Evolutionary conservation across 2,888 invertebrate species (phyloP), one percentile per base, ranked within the genome.

Genomic region (Muscina levida): DNA sequence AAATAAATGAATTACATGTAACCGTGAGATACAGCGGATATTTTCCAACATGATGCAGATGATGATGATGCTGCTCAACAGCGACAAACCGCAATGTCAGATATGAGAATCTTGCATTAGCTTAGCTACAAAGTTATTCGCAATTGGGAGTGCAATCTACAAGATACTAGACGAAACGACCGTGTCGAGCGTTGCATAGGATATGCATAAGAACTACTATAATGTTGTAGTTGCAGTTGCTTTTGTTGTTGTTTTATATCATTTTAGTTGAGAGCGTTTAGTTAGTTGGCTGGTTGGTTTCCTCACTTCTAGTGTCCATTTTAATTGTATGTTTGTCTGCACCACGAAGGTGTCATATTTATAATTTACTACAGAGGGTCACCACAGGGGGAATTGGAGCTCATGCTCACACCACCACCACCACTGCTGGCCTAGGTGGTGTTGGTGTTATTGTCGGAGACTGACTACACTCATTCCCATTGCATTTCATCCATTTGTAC

Each of bases 291-390:
- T 59, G 2, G n/a, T 48, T 59, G 6, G 3, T 31, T 31, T 31
- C 31, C 31, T 62, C 72, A 81, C 74, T 72, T 77, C 74, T 67
- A 74, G 77, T 83, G 83, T 82, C 82, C 83, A 82, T 78, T 77
- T 83, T 83, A 83, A 83, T 81, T 78, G 80, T 81, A 77, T 83
- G 82, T 83, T 82, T 77, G 77, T 73, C 82, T 76, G 76, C 83
- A 78, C 75, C 78, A 83, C 76, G 86, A 87, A 88, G 88, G 88
- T 88, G 88, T 88, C 88, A 88, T 88, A 87, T 87, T 87, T 87
- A 88, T 88, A 88, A 88, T 88, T 88, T 88, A 88, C 87, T 86
- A 86, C 86, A 86, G 85, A 86, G 85, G 86, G 86, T 86, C 88
- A 85, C 87, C 88, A 86, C 87, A 85, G 88, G 88, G 87, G 84